phyloP scores from a whole-genome alignment of 2,888 invertebrate genomes.

The Epistrophe grossulariae region DNA sequence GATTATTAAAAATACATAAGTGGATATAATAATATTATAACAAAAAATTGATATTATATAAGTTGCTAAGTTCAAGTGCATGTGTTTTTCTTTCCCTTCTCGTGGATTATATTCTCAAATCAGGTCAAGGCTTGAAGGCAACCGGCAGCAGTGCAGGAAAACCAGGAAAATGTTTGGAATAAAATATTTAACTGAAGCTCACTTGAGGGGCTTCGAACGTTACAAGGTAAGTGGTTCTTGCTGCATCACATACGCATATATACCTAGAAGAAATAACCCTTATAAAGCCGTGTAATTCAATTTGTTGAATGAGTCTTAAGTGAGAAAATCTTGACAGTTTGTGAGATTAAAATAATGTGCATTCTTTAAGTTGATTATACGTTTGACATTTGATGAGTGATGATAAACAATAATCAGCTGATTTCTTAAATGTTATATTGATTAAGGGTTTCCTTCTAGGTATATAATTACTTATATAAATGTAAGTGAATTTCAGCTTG shows the following conservation, averaged over 20 bases:
- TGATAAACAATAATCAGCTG: not conserved
- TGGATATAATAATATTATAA: constrained; percentile 30
- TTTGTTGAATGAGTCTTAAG: constrained; percentile 8
- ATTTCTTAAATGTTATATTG: not conserved
- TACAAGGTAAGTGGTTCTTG: constrained; percentile 81
- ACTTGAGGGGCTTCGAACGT: constrained; percentile 84
- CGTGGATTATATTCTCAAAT: constrained; percentile 38
- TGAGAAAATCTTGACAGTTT: not conserved
- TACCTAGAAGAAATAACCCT: constrained; percentile 13
- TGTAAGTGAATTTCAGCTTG: no score
- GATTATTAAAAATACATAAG: constrained; percentile 13
- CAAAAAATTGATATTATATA: constrained; percentile 1
- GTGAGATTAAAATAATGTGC: not conserved
- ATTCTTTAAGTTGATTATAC: not conserved
- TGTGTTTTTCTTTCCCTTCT: constrained; percentile 41
- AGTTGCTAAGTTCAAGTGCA: constrained; percentile 69
- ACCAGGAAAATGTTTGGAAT: constrained; percentile 81
- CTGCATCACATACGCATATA: not conserved
- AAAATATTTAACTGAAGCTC: constrained; percentile 82
- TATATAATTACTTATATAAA: no score
- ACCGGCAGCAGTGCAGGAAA: constrained; percentile 4
- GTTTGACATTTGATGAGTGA: not conserved
- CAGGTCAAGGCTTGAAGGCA: constrained; percentile 44
- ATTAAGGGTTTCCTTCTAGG: not conserved
- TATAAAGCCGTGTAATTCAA: constrained; percentile 15